Conservation (phyloP, 2,113 vertebrate genomes). For the Silurus glanis region DNA sequence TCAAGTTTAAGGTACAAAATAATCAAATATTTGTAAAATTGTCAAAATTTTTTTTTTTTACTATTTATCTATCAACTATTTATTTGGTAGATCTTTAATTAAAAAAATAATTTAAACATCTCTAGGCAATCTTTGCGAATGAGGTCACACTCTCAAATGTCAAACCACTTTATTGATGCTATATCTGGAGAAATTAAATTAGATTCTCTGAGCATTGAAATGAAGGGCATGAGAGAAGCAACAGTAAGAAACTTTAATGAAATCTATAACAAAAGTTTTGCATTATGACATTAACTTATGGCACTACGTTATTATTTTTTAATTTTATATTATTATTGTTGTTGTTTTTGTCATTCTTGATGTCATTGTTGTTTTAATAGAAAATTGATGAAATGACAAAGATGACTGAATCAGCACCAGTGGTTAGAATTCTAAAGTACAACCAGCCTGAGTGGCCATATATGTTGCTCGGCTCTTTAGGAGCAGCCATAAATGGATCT, state of each 20-base stretch:
- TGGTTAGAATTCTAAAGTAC: conserved; percentile 74
- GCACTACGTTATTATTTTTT: neutral
- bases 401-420: conserved; percentile 58
- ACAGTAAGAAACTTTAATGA: conserved; percentile 51
- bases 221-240: conserved; percentile 15
- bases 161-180: conserved; percentile 51
- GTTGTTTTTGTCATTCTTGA: neutral
- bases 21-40: neutral
- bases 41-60: too few relatives aligned
- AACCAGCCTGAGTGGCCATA: conserved; percentile 76
- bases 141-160: conserved; percentile 63
- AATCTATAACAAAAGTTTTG: neutral
- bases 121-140: conserved; percentile 65
- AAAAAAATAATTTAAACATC: neutral
- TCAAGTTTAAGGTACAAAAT: conserved; percentile 63
- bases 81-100: neutral
- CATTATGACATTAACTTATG: neutral
- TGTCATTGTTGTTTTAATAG: conserved; percentile 46
- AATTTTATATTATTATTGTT: neutral
- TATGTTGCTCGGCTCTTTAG: conserved; percentile 74
- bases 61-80: too few relatives aligned
- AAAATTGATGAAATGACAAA: conserved; percentile 45
- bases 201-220: conserved; percentile 4
- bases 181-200: conserved; percentile 55
- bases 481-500: conserved; percentile 71